Conservation (phyloP, 2,888 invertebrate genomes). For the Epinotia ramella region DNA sequence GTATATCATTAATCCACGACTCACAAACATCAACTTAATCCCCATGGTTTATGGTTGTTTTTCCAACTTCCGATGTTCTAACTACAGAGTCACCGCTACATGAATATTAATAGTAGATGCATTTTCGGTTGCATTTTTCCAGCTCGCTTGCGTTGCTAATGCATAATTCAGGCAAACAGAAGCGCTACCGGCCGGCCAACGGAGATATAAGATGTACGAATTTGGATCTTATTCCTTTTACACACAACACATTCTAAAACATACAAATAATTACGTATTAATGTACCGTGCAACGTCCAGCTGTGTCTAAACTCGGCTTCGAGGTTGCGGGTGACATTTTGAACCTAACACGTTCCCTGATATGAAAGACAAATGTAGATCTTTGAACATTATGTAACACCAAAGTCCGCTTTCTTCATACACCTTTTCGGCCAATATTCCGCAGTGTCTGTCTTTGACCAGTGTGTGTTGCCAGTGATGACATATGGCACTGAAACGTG, state of each 20-base stretch:
- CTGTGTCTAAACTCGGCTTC: neutral
- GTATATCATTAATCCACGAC: neutral
- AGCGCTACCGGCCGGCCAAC: slow-evolving; percentile 1
- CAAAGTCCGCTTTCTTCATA: neutral
- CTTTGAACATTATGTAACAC: neutral
- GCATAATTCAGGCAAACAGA: slow-evolving; percentile 34
- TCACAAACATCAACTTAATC: neutral
- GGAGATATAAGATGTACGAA: neutral
- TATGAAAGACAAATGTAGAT: neutral
- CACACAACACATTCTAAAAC: neutral
- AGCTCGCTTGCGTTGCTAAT: slow-evolving; percentile 17
- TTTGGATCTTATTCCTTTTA: neutral
- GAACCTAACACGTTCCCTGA: neutral
- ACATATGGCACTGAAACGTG: too few relatives aligned
- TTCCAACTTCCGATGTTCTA: neutral
- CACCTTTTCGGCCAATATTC: too few relatives aligned
- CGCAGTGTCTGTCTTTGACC: too few relatives aligned
- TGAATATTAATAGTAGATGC: slow-evolving; percentile 9
- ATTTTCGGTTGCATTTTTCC: slow-evolving; percentile 31
- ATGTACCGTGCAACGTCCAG: slow-evolving; percentile 2
- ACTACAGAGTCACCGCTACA: neutral
- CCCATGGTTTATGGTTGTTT: neutral
- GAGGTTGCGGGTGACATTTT: neutral
- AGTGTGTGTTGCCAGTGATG: too few relatives aligned
- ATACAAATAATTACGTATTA: neutral